A percentile compares a stretch with the other conserved stretches of the same genome.
phyloP scores from a whole-genome alignment of 2,888 invertebrate species.

The Brachypalpus laphriformis region DNA sequence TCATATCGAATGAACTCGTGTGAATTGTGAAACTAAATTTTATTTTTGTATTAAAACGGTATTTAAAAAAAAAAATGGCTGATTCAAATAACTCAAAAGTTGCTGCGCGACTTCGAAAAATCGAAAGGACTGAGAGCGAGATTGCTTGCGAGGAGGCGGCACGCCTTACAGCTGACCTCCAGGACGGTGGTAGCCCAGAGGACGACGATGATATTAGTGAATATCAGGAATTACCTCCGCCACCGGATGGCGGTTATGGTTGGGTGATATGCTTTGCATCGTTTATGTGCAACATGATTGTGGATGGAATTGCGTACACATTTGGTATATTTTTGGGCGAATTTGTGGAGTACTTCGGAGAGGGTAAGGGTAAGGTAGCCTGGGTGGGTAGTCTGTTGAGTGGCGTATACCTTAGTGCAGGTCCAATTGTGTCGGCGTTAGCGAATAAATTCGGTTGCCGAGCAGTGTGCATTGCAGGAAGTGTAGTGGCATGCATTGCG shows the following conservation, averaged over 20 bases:
- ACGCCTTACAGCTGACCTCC: conserved; percentile 87
- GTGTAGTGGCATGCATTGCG: conserved; percentile 91
- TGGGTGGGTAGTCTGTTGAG: conserved; percentile 97
- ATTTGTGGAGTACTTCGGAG: conserved; percentile 91
- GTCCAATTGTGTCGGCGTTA: conserved; percentile 97
- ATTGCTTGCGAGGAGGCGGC: conserved; percentile 93
- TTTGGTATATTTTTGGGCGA: conserved; percentile 96
- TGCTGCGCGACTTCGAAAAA: conserved; percentile 83
- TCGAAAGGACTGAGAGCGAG: conserved; percentile 90
- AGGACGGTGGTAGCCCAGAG: conserved; percentile 85
- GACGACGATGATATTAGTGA: conserved; percentile 87
- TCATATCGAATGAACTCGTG: conserved; percentile 67
- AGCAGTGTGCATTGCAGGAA: conserved; percentile 95
- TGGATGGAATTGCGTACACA: conserved; percentile 99
- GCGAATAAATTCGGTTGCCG: conserved; percentile 98
- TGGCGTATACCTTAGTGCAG: conserved; percentile 97
- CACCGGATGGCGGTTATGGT: conserved; percentile 95
- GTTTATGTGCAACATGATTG: conserved; percentile 98
- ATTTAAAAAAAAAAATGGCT: conserved; percentile 75
- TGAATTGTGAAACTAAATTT: conserved; percentile 58
- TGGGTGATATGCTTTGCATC: conserved; percentile 98
- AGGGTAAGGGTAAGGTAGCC: conserved; percentile 93
- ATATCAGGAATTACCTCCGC: conserved; percentile 91
- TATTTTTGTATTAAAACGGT: conserved; percentile 51
- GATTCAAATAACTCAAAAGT: conserved; percentile 77